Evolutionary conservation across 1,140 invertebrate genomes (phyloP).

Genomic region (Cydia pomonella): DNA sequence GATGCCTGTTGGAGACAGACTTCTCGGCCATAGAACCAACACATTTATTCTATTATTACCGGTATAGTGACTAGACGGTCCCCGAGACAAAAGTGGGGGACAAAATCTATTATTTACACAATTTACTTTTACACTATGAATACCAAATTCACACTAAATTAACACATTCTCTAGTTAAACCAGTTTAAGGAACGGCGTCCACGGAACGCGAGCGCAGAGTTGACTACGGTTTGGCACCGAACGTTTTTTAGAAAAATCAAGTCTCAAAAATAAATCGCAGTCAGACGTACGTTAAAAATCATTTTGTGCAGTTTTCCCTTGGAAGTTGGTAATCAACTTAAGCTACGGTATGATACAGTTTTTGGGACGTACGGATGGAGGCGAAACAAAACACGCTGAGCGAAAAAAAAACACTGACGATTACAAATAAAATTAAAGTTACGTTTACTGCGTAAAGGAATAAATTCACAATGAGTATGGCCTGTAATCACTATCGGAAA

Average conservation of each 20-base stretch:
- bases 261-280: slow-evolving; percentile 62
- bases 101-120: slow-evolving; percentile 47
- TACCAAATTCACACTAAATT: slow-evolving; percentile 68
- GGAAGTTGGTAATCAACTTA: slow-evolving; percentile 65
- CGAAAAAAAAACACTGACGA: slow-evolving; percentile 43
- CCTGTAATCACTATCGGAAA: slow-evolving; percentile 69
- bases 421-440: slow-evolving; percentile 52
- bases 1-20: slow-evolving; percentile 26
- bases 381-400: slow-evolving; percentile 40
- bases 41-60: slow-evolving; percentile 47
- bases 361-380: slow-evolving; percentile 47
- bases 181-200: slow-evolving; percentile 48
- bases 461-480: slow-evolving; percentile 76
- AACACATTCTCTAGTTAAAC: slow-evolving; percentile 50
- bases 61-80: slow-evolving; percentile 74
- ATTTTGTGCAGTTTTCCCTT: slow-evolving; percentile 73
- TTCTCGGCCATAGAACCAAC: slow-evolving; percentile 39
- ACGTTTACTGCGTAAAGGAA: slow-evolving; percentile 57
- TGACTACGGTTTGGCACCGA: slow-evolving; percentile 56
- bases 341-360: slow-evolving; percentile 62
- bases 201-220: slow-evolving; percentile 47
- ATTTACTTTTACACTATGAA: slow-evolving; percentile 53
- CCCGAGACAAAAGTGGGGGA: slow-evolving; percentile 54
- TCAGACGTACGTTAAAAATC: slow-evolving; percentile 47
- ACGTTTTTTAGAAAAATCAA: slow-evolving; percentile 51